Evolutionary conservation across 2,113 vertebrate genomes (phyloP).

Genomic region (Falcunculus frontatus): DNA sequence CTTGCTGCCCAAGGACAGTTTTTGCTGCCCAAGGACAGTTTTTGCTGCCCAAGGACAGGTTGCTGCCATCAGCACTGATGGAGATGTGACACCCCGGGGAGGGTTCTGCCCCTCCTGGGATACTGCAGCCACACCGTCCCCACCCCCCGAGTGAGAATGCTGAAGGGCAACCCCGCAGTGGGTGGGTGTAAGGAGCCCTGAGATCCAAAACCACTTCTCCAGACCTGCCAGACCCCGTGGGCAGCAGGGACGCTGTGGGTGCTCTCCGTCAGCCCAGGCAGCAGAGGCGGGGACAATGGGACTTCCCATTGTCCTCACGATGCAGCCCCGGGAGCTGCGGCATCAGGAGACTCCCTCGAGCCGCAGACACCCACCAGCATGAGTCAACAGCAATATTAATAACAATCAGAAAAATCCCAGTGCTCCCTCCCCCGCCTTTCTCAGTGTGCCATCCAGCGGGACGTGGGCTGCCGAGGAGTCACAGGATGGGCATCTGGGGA

Average conservation of each 20-base stretch:
- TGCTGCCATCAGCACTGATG: not conserved
- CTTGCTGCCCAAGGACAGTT: not conserved
- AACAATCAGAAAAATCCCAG: not conserved
- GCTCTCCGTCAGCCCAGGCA: not conserved
- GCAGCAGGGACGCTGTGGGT: not conserved
- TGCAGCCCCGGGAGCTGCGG: not conserved
- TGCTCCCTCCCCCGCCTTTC: not conserved
- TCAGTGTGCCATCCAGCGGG: not conserved
- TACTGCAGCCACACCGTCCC: accelerated
- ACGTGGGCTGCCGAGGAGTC: not conserved
- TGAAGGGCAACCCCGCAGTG: not conserved
- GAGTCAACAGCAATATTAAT: constrained; percentile 9
- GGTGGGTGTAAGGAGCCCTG: not conserved
- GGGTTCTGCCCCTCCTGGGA: not conserved
- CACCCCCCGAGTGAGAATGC: accelerated
- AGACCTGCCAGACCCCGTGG: accelerated
- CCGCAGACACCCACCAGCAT: not conserved
- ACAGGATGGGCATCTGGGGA: accelerated
- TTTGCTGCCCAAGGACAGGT: not conserved
- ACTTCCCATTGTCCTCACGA: not conserved
- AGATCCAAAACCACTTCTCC: not conserved
- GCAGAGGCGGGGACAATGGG: not conserved
- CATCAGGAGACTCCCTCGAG: constrained; percentile 1
- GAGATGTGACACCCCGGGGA: not conserved
- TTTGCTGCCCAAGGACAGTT: not conserved